Conservation (phyloP, 2,888 invertebrate genomes). For the Geophilus truncorum region DNA sequence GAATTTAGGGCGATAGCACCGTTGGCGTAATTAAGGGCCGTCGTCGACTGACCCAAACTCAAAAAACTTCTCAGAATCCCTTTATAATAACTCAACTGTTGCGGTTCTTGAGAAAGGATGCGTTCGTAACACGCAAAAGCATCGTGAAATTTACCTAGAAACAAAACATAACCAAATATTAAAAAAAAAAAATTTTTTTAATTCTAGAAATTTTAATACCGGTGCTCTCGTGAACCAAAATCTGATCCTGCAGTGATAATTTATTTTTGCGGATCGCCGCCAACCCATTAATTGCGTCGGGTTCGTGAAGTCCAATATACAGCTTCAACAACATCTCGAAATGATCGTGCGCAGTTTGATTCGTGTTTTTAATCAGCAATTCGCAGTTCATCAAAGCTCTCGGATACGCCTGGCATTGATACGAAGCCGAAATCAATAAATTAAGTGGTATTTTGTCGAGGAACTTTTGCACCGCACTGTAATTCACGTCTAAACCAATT, state of each 20-base stretch:
- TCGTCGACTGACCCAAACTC: slow-evolving; percentile 78
- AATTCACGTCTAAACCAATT: background rate
- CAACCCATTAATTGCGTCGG: slow-evolving; percentile 79
- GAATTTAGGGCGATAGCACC: slow-evolving; percentile 55
- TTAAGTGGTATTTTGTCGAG: slow-evolving; percentile 49
- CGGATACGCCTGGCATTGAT: slow-evolving; percentile 51
- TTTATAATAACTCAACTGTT: slow-evolving; percentile 50
- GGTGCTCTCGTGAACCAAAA: slow-evolving; percentile 76
- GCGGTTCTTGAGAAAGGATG: slow-evolving; percentile 58
- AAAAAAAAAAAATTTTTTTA: background rate
- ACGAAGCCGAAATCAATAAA: slow-evolving; percentile 49
- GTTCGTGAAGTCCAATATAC: slow-evolving; percentile 80
- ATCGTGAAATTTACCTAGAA: slow-evolving; percentile 55
- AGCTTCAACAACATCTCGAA: slow-evolving; percentile 57
- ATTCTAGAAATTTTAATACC: slow-evolving; percentile 52
- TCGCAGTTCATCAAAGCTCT: slow-evolving; percentile 51
- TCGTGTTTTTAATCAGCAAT: slow-evolving; percentile 45
- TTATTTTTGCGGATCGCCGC: slow-evolving; percentile 67
- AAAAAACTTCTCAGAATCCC: slow-evolving; percentile 83
- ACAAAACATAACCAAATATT: background rate
- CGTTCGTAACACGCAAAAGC: slow-evolving; percentile 84
- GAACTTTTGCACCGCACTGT: slow-evolving; percentile 42
- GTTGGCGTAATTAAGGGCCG: slow-evolving; percentile 69
- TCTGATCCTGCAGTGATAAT: slow-evolving; percentile 73
- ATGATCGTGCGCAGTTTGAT: background rate